phyloP scores from a whole-genome alignment of 1,140 invertebrate genomes.

The Microplitis demolitor region DNA sequence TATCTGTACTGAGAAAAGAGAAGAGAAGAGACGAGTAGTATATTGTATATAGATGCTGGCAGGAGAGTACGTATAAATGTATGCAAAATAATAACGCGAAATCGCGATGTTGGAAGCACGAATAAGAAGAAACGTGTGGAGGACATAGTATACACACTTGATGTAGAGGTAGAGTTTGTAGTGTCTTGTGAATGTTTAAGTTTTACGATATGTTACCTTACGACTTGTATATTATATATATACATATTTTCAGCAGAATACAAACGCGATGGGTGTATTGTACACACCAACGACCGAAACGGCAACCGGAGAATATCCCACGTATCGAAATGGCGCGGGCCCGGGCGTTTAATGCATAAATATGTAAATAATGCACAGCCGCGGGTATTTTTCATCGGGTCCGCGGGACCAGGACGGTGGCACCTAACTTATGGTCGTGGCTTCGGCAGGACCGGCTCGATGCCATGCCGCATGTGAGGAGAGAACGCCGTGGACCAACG shows the following conservation, averaged over 20 bases:
- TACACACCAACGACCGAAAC: conserved; percentile 17
- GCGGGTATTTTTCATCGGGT: conserved; percentile 49
- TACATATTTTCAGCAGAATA: background rate
- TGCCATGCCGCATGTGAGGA: conserved; percentile 25
- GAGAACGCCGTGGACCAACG: background rate
- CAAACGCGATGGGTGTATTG: background rate
- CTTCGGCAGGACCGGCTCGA: conserved; percentile 35
- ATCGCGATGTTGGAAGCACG: too few relatives aligned
- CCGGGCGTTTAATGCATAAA: conserved; percentile 53
- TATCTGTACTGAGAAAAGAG: too few relatives aligned
- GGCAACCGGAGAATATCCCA: conserved; percentile 36
- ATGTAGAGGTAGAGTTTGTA: too few relatives aligned
- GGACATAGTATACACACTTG: too few relatives aligned
- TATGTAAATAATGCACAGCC: conserved; percentile 55
- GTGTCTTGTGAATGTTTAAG: too few relatives aligned
- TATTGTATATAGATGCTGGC: too few relatives aligned
- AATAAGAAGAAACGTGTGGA: too few relatives aligned
- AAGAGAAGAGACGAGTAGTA: too few relatives aligned
- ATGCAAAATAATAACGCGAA: too few relatives aligned
- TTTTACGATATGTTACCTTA: too few relatives aligned
- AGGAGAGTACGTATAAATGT: too few relatives aligned
- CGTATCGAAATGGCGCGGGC: conserved; percentile 26
- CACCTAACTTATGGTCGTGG: conserved; percentile 52
- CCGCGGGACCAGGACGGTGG: conserved; percentile 40
- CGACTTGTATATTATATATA: background rate